These are phyloP conservation scores for Cyprinodon brontotheroides DNA, from an alignment of 2,113 vertebrate genomes.

Conservation along the genomic window DNA sequence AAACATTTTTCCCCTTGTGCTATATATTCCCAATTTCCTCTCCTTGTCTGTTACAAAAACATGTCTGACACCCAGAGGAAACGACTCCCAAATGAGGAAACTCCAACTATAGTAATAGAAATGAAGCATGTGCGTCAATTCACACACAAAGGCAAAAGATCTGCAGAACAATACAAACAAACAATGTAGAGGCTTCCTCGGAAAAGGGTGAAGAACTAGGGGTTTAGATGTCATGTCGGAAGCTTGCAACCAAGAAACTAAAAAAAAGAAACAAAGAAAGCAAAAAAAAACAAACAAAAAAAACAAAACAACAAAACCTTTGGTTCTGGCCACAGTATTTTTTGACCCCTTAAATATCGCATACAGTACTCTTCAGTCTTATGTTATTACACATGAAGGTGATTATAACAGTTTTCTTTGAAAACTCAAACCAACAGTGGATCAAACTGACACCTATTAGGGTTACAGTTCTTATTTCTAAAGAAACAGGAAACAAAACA, in stretches of 20 bases:
- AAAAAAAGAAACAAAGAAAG: conserved; percentile 24
- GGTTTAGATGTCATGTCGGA: conserved; percentile 56
- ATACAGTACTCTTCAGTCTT: too few species aligned
- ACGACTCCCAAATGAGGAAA: background rate
- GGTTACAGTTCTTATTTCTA: too few species aligned
- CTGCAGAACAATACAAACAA: conserved; percentile 29
- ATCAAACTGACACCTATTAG: too few species aligned
- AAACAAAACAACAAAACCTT: background rate
- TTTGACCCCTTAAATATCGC: background rate
- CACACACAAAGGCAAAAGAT: conserved; percentile 21
- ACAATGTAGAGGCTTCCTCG: conserved; percentile 27
- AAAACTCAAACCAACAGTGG: too few species aligned
- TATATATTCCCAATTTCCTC: background rate
- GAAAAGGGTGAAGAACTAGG: conserved; percentile 40
- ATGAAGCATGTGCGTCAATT: conserved; percentile 7
- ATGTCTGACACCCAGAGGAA: background rate
- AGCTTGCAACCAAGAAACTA: conserved; percentile 33
- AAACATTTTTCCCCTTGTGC: background rate
- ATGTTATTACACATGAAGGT: background rate
- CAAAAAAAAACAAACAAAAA: background rate
- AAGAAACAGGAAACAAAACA: too few species aligned
- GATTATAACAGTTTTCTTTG: background rate
- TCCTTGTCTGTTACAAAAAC: background rate
- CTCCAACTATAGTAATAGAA: background rate
- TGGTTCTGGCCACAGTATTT: background rate